Base-by-base conservation (phyloP, 1,140 invertebrate species). In the Colletes latitarsis region DNA sequence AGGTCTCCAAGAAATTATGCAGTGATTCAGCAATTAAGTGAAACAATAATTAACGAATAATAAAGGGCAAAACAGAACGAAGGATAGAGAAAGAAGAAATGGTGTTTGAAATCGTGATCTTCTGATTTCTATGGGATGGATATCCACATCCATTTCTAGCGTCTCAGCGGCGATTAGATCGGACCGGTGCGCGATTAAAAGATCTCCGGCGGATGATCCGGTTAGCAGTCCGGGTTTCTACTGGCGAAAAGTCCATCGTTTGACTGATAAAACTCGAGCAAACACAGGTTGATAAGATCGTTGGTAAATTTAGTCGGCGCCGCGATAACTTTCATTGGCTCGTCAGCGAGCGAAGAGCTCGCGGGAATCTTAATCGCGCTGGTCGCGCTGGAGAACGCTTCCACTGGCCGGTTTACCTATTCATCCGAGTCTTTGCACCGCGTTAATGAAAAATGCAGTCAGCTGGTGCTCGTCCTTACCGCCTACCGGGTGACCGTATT, bases 381-480 rank as follows among this genome's bases (percentile, higher is more conserved):
- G 71, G 67, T 71, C 83, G 83, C 70, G 69, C 60, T 71, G 30
- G 78, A 78, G 76, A 82, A 81, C 81, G 80, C 84, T 83, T 82
- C 78, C 53, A 64, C 83, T 74, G 58, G 83, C 64, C 83, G 85
- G 78, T 90, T 90, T 89, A 90, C 80, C 89, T 92, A 92, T 92
- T 92, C 91, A 92, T 90, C 83, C 84, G 82, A 80, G 84, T 86
- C 90, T 91, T 92, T 92, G 87, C 86, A 91, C 80, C 86, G 90
- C 84, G 91, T 91, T 91, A 92, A 92, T 92, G 91, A 92, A 92
- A 92, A 91, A 91, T 92, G 86, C 87, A 80, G 89, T 91, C 90
- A 90, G 89, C 85, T 90, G 89, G 86, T 81, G 85, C 77, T 84
- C 77, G 88, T 85, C 84, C 78, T 83, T 81, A 21, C 70, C 73